Conservation (phyloP, 1,140 invertebrate species). For the Laupala kohalensis region DNA sequence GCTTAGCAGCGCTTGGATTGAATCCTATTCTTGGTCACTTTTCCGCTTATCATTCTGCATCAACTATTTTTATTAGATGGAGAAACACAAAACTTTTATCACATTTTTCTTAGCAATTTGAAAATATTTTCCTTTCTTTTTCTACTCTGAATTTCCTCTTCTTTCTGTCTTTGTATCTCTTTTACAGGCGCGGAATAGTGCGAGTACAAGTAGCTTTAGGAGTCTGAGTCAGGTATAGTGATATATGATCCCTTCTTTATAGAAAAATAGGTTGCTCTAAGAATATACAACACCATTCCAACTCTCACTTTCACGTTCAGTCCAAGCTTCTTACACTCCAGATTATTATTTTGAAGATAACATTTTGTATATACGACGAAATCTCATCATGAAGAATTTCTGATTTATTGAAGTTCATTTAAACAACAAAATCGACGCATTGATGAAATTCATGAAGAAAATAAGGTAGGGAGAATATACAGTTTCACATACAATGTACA, state of each 20-base stretch:
- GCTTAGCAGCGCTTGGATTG: too few species aligned
- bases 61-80: neutral
- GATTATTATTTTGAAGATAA: too few species aligned
- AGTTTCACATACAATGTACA: too few species aligned
- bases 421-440: too few species aligned
- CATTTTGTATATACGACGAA: too few species aligned
- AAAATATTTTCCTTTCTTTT: conserved; percentile 12
- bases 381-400: too few species aligned
- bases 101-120: neutral
- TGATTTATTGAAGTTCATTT: too few species aligned
- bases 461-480: too few species aligned
- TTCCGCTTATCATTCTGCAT: too few species aligned
- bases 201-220: conserved; percentile 76
- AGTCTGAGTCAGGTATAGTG: conserved; percentile 61
- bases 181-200: conserved; percentile 55
- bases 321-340: neutral
- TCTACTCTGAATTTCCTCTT: conserved; percentile 18
- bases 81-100: neutral
- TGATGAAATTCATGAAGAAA: too few species aligned
- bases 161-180: conserved; percentile 19
- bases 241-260: neutral
- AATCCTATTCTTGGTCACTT: too few species aligned
- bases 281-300: neutral
- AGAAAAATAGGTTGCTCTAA: neutral
- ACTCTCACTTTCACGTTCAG: neutral